Evolutionary conservation across 2,797 vertebrate species (phyloP), one percentile per base, ranked within the genome.

Genomic region (Fringilla coelebs): DNA sequence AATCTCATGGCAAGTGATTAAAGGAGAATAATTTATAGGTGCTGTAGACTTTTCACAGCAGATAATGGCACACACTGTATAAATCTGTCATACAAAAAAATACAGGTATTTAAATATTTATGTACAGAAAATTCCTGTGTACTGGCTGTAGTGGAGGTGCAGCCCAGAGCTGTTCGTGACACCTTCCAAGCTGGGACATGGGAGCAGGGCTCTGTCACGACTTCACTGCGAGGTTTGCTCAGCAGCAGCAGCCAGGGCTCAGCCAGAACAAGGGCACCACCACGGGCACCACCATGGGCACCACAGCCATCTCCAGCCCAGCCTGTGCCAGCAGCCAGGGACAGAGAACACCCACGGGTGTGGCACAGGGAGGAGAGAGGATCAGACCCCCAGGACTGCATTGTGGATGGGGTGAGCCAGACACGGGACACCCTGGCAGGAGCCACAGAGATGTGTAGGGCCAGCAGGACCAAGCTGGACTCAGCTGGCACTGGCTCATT

Each of bases 81-180:
- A 95, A 95, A 96, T 74, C 86, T 31, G 65, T 94, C 86, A 67
- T 96, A 96, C 94, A 95, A 94, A 93, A 93, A 96, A 95, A 96
- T 92, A 97, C 98, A 97, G 76, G 55, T 75, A 85, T 93, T 94
- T 86, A 72, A 91, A 79, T 84, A 88, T 32, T 72, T 93, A 73
- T 67, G 17, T 72, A 80, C 88, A 94, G 86, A 72, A 54, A 84
- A 28, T 57, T 63, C 40, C 17, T 57, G 85, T 86, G 10, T 57
- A 49, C 52, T 43, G 91, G 72, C 18, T 31, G 72, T 11, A 20
- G 61, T 4, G 67, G 80, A 78, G 73, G 16, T 14, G 89, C 34
- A 26, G 88, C 68, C 72, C 85, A n/a, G 74, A 60, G 88, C 48
- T 65, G 68, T 61, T 15, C 10, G 14, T 25, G 32, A 4, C 58